Evolutionary conservation across 2,113 vertebrate genomes (phyloP).

Genomic region (Nesogale talazaci): DNA sequence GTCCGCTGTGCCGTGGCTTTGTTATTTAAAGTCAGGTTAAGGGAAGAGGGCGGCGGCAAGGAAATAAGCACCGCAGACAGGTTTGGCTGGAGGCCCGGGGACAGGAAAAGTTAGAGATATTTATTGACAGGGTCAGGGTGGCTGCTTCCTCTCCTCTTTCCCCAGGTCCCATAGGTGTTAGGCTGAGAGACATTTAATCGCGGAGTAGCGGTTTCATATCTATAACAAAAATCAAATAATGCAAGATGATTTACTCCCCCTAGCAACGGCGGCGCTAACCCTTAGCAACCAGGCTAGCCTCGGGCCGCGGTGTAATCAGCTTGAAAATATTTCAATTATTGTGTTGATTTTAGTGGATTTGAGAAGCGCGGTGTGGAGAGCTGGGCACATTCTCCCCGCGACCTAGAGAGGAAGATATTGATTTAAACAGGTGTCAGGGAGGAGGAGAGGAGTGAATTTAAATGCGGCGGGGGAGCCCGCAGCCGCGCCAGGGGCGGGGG

Average conservation of each 20-base stretch:
- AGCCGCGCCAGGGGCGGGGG: constrained; percentile 91
- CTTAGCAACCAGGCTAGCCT: constrained; percentile 99
- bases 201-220: constrained; percentile 99
- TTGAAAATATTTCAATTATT: constrained; percentile 99
- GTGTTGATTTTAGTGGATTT: constrained; percentile 99
- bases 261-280: constrained; percentile 99
- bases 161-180: constrained; percentile 98
- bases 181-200: constrained; percentile 99
- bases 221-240: constrained; percentile 99
- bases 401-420: constrained; percentile 99
- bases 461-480: constrained; percentile 97
- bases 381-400: constrained; percentile 97
- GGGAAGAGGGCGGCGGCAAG: constrained; percentile 75
- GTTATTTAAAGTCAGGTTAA: constrained; percentile 94
- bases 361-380: constrained; percentile 97
- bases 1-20: constrained; percentile 88
- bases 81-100: constrained; percentile 93
- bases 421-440: constrained; percentile 99
- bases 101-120: constrained; percentile 98
- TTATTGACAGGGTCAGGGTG: constrained; percentile 98
- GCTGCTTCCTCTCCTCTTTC: constrained; percentile 94
- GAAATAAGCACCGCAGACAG: constrained; percentile 88
- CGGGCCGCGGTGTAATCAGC: constrained; percentile 99
- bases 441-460: constrained; percentile 99
- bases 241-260: constrained; percentile 99